phyloP scores from a whole-genome alignment of 1,140 invertebrate species.

The Homalodisca vitripennis region DNA sequence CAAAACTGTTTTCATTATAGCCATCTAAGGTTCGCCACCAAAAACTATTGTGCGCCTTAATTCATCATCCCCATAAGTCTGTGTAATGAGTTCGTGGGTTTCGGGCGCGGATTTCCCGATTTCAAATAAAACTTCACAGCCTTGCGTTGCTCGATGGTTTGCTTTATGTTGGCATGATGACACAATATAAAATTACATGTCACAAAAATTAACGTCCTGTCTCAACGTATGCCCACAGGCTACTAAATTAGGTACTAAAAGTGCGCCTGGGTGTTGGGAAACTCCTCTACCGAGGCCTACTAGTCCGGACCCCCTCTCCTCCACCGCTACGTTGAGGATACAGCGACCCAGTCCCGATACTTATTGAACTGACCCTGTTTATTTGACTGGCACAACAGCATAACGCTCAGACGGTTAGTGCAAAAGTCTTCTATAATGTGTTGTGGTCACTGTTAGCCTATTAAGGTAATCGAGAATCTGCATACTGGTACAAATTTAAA shows the following conservation, averaged over 20 bases:
- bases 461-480: too few relatives aligned
- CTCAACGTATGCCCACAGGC: conserved; percentile 9
- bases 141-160: conserved; percentile 30
- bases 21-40: too few relatives aligned
- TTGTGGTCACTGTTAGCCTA: too few relatives aligned
- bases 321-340: background rate
- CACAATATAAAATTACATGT: background rate
- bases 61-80: conserved; percentile 31
- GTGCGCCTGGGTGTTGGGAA: too few relatives aligned
- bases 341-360: too few relatives aligned
- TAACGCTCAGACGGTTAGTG: too few relatives aligned
- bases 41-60: conserved; percentile 17
- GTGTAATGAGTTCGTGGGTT: conserved; percentile 30
- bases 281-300: background rate
- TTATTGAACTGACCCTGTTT: background rate
- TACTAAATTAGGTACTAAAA: background rate
- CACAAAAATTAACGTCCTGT: background rate
- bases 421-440: too few relatives aligned
- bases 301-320: background rate
- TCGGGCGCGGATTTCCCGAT: conserved; percentile 34
- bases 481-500: too few relatives aligned
- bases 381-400: conserved; percentile 6
- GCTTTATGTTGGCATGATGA: conserved; percentile 21
- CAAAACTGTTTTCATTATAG: too few relatives aligned
- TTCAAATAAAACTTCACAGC: conserved; percentile 38